These are phyloP conservation scores for Trachemys scripta DNA, from an alignment of 2,113 vertebrate species.

Conservation along the genomic window DNA sequence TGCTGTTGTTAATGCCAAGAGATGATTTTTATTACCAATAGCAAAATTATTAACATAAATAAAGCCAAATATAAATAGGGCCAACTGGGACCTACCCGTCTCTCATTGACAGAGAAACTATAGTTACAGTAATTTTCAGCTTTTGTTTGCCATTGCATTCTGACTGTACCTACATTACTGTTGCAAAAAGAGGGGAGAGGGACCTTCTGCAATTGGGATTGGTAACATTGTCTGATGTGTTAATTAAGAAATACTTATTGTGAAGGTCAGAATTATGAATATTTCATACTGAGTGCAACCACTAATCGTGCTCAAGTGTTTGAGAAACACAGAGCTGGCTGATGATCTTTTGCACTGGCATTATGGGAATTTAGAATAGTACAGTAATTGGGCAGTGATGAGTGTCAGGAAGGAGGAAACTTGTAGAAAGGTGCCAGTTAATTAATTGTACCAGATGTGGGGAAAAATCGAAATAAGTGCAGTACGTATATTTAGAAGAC, in stretches of 20 bases:
- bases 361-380: neutral
- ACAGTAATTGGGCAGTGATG: neutral
- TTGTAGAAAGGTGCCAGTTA: neutral
- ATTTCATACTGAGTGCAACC: slow-evolving; percentile 23
- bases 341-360: neutral
- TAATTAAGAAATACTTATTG: slow-evolving; percentile 15
- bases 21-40: neutral
- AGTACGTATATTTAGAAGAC: neutral
- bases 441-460: neutral
- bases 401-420: neutral
- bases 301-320: neutral
- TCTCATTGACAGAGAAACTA: neutral
- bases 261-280: slow-evolving; percentile 49
- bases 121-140: neutral
- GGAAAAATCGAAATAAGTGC: neutral
- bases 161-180: fast-evolving
- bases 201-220: neutral
- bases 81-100: neutral
- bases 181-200: neutral
- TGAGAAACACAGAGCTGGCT: neutral
- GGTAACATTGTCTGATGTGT: neutral
- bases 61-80: neutral
- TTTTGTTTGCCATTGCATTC: neutral
- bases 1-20: neutral
- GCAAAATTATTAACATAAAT: neutral